A percentile compares a stretch with the other conserved stretches of the same genome.
Evolutionary conservation across 2,113 vertebrate genomes (phyloP).

Genomic region (Himantopus leucocephalus): DNA sequence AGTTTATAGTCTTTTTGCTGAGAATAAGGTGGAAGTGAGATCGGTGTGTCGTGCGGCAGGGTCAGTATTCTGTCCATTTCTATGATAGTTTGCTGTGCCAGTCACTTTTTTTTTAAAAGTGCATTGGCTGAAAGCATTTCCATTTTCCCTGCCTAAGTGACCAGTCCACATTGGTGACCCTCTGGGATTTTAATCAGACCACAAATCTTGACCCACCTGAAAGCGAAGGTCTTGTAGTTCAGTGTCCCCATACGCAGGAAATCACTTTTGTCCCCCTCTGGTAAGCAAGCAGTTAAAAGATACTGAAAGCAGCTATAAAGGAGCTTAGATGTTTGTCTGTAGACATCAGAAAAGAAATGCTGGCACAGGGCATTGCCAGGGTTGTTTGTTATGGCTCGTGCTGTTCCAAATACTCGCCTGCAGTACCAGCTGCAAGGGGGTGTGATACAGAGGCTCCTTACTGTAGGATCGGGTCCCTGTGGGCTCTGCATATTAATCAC

Average conservation of each 20-base stretch:
- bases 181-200: background rate
- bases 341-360: background rate
- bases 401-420: background rate
- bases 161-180: background rate
- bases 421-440: background rate
- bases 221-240: background rate
- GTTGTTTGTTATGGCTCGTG: background rate
- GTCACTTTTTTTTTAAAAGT: background rate
- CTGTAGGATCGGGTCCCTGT: background rate
- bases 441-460: background rate
- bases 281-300: background rate
- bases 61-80: background rate
- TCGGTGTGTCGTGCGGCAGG: fast-evolving
- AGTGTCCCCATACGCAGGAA: background rate
- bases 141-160: background rate
- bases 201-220: background rate
- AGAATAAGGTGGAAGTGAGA: background rate
- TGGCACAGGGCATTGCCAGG: background rate
- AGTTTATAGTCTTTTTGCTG: background rate
- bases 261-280: background rate
- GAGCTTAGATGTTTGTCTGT: background rate
- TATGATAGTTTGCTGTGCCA: background rate
- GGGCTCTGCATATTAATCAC: background rate
- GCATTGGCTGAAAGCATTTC: background rate
- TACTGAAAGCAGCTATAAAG: background rate